Evolutionary conservation across 2,797 vertebrate species (phyloP).

Genomic region (Petrocephalus schoutedeni): DNA sequence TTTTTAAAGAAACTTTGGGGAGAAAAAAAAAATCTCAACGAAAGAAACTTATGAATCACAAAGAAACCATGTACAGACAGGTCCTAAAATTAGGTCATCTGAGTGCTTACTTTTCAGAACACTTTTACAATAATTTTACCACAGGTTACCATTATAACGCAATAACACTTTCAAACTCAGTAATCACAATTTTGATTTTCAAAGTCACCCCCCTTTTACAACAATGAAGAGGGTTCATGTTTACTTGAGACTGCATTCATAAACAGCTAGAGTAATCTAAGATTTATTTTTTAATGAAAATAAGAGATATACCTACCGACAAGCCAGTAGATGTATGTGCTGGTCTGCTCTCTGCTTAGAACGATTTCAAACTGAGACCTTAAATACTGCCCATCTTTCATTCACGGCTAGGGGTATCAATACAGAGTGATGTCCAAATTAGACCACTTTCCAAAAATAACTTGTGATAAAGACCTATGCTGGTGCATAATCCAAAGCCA

Average conservation of each 20-base stretch:
- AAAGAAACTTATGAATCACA: neutral
- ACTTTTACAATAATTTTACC: neutral
- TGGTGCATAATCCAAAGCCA: neutral
- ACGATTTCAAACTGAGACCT: slow-evolving; percentile 27
- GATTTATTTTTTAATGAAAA: neutral
- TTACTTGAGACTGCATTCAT: neutral
- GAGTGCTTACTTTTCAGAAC: neutral
- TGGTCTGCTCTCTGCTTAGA: neutral
- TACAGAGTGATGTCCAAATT: slow-evolving; percentile 41
- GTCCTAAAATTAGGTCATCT: neutral
- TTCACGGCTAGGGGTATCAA: slow-evolving; percentile 30
- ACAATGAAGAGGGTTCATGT: neutral
- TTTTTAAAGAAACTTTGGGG: neutral
- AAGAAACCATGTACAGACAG: neutral
- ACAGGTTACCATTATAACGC: neutral
- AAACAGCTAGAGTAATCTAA: neutral
- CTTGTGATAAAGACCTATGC: slow-evolving; percentile 46
- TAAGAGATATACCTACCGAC: neutral
- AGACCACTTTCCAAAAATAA: slow-evolving; percentile 62
- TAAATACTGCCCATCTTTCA: slow-evolving; percentile 52
- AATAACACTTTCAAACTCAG: neutral
- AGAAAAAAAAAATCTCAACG: neutral
- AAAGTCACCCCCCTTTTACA: neutral
- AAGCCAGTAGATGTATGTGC: neutral
- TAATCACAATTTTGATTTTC: neutral